Evolutionary conservation across 2,113 vertebrate species (phyloP), one percentile per base, ranked within the genome.

Genomic region (Himantopus leucocephalus): DNA sequence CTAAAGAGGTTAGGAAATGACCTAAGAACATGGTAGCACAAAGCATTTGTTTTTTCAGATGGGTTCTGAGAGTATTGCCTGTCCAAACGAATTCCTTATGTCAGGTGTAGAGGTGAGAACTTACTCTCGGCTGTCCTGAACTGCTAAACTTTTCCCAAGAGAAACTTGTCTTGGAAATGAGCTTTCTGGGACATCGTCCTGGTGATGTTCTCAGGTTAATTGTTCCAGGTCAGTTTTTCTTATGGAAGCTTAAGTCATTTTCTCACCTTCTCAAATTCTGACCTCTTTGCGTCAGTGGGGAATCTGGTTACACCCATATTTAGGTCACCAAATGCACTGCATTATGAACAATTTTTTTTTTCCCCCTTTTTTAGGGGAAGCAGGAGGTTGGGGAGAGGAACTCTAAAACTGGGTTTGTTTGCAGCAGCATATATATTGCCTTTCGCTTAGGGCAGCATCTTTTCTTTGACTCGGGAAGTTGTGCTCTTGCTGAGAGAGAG

Each of bases 161-260:
- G 67, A 92, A 95, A 90, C 92, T 89, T 74, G 53, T 89, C 29
- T 62, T 66, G 39, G 88, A 89, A 88, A 59, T 32, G 43, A 67
- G 64, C 34, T 66, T 48, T 94, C 89, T 92, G 90, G 63, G 60
- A 45, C 71, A 22, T 72, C 27, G 12, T 91, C 80, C 20, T 78
- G 12, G 29, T 94, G 92, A 56, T 19, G 21, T 97, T 96, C 90
- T 90, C 66, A 52, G 53, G 35, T 91, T 95, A 84, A 88, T 76
- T 74, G n/a, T 94, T 95, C 89, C 94, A 96, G 91, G 96, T 72
- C 59, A 55, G 85, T 94, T 83, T 94, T 86, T 90, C 29, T 63
- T 79, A 64, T 13, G 67, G 89, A 96, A 96, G 91, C 77, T 83
- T 66, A 85, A 93, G 91, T 94, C 8, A 63, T 96, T 96, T 96